Evolutionary conservation across 2,113 vertebrate species (phyloP).

Genomic region (Nicator chloris): DNA sequence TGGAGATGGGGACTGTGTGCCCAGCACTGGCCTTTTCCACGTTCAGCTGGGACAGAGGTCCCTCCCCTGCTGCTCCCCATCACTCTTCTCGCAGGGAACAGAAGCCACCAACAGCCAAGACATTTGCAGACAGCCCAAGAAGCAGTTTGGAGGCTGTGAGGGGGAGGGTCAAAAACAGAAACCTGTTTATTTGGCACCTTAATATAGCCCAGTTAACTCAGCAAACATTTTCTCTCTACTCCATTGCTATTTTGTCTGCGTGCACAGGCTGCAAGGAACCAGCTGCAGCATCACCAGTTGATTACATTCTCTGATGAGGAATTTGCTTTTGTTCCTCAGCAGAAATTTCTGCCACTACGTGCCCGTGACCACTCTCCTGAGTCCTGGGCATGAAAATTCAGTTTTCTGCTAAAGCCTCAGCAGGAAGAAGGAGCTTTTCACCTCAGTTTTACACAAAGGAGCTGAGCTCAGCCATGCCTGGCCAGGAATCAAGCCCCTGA

Average conservation of each 20-base stretch:
- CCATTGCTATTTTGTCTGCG: constrained; percentile 2
- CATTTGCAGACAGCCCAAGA: background rate
- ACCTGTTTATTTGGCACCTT: constrained; percentile 35
- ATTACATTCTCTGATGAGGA: constrained; percentile 1
- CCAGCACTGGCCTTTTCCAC: background rate
- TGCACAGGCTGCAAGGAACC: constrained; percentile 21
- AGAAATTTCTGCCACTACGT: background rate
- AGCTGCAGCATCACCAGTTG: constrained; percentile 42
- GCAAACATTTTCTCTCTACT: constrained; percentile 37
- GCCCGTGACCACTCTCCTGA: background rate
- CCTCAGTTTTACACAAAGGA: background rate
- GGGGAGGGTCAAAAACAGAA: constrained; percentile 30
- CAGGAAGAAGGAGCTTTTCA: background rate
- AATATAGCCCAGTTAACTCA: constrained; percentile 38
- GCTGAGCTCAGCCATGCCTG: background rate
- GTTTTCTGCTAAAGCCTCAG: background rate
- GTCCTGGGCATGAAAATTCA: background rate
- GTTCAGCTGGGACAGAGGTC: background rate
- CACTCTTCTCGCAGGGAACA: background rate
- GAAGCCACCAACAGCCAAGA: background rate
- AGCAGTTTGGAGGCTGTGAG: background rate
- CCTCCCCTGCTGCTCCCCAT: background rate
- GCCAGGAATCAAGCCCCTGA: background rate
- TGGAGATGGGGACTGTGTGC: background rate
- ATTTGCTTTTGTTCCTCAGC: background rate